These are phyloP conservation scores for Linyphia triangularis DNA, from an alignment of 2,888 invertebrate genomes.

Conservation along the genomic window DNA sequence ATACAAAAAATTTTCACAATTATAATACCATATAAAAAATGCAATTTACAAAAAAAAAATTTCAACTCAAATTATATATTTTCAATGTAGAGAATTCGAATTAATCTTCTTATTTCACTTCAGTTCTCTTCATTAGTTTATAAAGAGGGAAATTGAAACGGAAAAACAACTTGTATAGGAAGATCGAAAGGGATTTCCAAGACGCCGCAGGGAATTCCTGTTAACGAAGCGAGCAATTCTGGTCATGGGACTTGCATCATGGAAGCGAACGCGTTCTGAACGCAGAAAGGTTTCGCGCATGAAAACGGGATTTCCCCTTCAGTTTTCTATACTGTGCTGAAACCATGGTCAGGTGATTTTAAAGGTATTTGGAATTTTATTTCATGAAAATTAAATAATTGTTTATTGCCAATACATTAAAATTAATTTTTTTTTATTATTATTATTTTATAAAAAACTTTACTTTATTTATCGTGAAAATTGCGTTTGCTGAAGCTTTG, in stretches of 20 bases:
- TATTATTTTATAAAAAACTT: too few relatives aligned
- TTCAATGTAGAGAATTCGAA: too few relatives aligned
- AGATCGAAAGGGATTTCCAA: background rate
- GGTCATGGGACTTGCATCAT: background rate
- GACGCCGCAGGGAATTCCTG: background rate
- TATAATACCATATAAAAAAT: too few relatives aligned
- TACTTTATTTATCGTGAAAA: too few relatives aligned
- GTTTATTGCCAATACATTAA: background rate
- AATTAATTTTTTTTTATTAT: background rate
- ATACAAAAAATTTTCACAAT: too few relatives aligned
- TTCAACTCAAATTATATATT: too few relatives aligned
- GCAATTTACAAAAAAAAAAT: too few relatives aligned
- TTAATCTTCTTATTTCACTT: background rate
- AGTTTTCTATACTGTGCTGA: background rate
- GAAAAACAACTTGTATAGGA: background rate
- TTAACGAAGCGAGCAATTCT: too few relatives aligned
- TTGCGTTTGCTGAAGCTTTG: too few relatives aligned
- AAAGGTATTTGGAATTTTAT: background rate
- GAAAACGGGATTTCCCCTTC: background rate
- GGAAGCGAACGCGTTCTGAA: background rate
- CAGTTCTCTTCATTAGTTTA: background rate
- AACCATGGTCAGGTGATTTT: background rate
- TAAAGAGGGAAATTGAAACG: background rate
- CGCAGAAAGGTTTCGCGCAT: background rate
- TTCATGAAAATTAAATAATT: background rate